These are phyloP conservation scores for Phataginus tricuspis DNA, from an alignment of 2,797 vertebrate species.

Conservation along the genomic window DNA sequence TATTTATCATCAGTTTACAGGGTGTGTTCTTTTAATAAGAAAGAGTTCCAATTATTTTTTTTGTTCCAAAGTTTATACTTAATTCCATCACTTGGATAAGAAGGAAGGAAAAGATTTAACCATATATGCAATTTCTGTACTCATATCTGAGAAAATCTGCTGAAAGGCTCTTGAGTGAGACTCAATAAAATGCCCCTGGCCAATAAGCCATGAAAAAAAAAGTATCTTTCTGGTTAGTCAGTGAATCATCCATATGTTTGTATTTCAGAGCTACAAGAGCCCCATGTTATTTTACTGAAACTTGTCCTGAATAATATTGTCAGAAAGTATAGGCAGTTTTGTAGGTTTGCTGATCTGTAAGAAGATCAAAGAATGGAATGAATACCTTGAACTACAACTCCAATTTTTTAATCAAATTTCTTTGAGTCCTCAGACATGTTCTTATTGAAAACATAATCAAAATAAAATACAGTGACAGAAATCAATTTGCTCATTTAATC, in stretches of 20 bases:
- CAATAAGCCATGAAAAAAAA: background rate
- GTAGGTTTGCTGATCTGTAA: background rate
- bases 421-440: slow-evolving; percentile 45
- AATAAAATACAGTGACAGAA: slow-evolving; percentile 61
- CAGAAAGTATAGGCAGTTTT: background rate
- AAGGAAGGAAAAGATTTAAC: slow-evolving; percentile 1
- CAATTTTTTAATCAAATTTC: slow-evolving; percentile 66
- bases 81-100: background rate
- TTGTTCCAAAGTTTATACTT: slow-evolving; percentile 58
- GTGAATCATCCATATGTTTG: background rate
- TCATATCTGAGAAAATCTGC: slow-evolving; percentile 7
- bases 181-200: background rate
- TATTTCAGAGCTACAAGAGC: background rate
- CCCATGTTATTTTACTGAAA: background rate
- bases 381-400: slow-evolving; percentile 26
- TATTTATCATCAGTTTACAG: slow-evolving; percentile 45
- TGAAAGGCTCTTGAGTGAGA: slow-evolving; percentile 10
- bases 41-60: slow-evolving; percentile 44
- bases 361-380: background rate
- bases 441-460: slow-evolving; percentile 57
- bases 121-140: background rate
- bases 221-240: background rate
- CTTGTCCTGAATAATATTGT: background rate
- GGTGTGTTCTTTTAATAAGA: slow-evolving; percentile 47
- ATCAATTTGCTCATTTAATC: slow-evolving; percentile 79